These are phyloP conservation scores for Perdita meconis DNA, from an alignment of 2,888 invertebrate species.

Conservation along the genomic window DNA sequence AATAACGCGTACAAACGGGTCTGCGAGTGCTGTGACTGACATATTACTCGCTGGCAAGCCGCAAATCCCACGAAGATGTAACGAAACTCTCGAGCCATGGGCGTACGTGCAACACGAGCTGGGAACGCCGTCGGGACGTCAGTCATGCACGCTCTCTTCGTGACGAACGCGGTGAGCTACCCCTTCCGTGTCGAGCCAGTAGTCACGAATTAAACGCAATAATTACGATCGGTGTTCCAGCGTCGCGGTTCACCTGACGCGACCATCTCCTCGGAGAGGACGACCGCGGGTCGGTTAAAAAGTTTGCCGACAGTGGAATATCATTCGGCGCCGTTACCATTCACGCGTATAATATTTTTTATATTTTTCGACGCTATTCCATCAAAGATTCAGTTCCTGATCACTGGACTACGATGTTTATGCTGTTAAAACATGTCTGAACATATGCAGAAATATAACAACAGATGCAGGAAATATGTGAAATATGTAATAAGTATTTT, in stretches of 20 bases:
- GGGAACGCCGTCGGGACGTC: constrained; percentile 41
- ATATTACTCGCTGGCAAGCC: constrained; percentile 37
- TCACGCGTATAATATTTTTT: too few species aligned
- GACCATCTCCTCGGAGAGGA: constrained; percentile 4
- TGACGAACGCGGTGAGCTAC: constrained; percentile 28
- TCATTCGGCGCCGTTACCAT: too few species aligned
- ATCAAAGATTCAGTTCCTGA: too few species aligned
- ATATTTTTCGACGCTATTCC: too few species aligned
- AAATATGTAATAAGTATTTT: too few species aligned
- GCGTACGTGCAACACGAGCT: constrained; percentile 21
- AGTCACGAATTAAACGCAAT: constrained; percentile 61
- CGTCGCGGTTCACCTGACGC: constrained; percentile 54
- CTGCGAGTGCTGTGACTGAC: constrained; percentile 40
- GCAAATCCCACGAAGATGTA: constrained; percentile 54
- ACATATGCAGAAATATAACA: too few species aligned
- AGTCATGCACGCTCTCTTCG: constrained; percentile 43
- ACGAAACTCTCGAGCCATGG: constrained; percentile 39
- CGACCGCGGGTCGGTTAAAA: constrained; percentile 12
- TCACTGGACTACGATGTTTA: too few species aligned
- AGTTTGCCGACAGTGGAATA: constrained; percentile 31
- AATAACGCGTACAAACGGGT: background rate
- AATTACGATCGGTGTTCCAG: constrained; percentile 50
- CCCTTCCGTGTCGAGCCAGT: constrained; percentile 40
- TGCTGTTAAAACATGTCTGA: too few species aligned
- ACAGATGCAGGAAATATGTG: too few species aligned